Base-by-base conservation (phyloP, 2,797 vertebrate genomes). In the Schizopygopsis malacanthus region DNA sequence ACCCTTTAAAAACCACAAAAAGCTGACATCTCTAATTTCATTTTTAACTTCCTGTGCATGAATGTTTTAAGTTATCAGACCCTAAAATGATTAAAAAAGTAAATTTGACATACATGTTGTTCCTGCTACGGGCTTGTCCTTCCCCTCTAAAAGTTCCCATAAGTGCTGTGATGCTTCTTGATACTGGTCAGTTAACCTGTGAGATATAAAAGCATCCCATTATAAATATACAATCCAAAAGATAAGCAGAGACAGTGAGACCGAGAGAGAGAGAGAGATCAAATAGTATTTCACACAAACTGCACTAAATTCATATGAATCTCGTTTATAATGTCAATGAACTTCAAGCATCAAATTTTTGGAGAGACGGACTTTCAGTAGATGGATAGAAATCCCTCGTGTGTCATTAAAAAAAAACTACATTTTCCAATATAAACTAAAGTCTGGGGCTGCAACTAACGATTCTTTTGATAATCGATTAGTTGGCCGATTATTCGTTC, bases 121-220 rank as follows among this genome's bases (percentile, higher is more conserved):
- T 94, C 98, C 98, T 92, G 97, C 98, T 81, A 99, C 96, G 91
- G 96, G 87, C 92, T 98, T 99, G 90, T 99, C 97, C 88, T 95
- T 97, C 61, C 96, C 98, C 91, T 99, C 98, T 92, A 99, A 92
- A 89, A 99, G 95, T 90, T 99, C 98, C 97, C 96, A 98, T 79
- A 98, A 95, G 93, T 99, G 97, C 92, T 96, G 92, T 81, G 98
- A 98, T 69, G 97, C 97, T 88, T 97, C 97, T 83, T 98, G 97
- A 89, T 98, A 99, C 92, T 99, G 97, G 81, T 98, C 97, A 92
- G 91, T 92, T 93, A 99, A 95, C 93, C 98, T 99, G 93, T 0
- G 73, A 89, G 72, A 89, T 45, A 50, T 9, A 75, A 39, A 20
- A 33, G 3, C 45, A 56, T 4, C 28, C 18, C 3, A 39, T 76